phyloP scores from a whole-genome alignment of 2,888 invertebrate genomes.

The Lasioglossum lativentre region DNA sequence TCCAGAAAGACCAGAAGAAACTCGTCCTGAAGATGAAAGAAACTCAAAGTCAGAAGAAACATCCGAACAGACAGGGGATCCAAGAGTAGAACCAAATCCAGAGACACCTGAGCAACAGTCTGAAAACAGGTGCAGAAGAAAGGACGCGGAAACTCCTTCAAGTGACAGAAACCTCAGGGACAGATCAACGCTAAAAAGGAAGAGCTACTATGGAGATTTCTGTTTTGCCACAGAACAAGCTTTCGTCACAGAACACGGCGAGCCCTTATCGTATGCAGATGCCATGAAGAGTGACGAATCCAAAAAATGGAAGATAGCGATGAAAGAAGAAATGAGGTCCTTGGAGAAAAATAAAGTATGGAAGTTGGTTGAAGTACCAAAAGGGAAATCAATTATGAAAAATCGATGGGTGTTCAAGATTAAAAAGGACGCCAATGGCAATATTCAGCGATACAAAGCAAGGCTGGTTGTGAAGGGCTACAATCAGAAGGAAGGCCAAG shows the following conservation, averaged over 20 bases:
- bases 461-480: conserved; percentile 49
- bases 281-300: conserved; percentile 19
- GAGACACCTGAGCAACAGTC: background rate
- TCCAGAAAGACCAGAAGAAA: no score
- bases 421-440: conserved; percentile 24
- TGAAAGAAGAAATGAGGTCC: conserved; percentile 39
- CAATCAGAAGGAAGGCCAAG: conserved; percentile 37
- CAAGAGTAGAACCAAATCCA: background rate
- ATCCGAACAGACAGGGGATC: background rate
- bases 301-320: conserved; percentile 27
- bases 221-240: background rate
- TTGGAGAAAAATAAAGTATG: conserved; percentile 50
- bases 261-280: conserved; percentile 11
- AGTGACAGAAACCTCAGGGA: no score
- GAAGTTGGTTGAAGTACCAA: conserved; percentile 42
- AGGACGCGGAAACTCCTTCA: background rate
- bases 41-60: background rate
- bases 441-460: conserved; percentile 47
- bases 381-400: conserved; percentile 27
- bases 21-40: background rate
- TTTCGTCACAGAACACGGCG: background rate
- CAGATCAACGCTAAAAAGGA: no score
- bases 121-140: background rate
- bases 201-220: no score
- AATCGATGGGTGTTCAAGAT: conserved; percentile 43